Evolutionary conservation across 1,140 invertebrate genomes (phyloP), one percentile per base, ranked within the genome.

Genomic region (Drosophila guanche): DNA sequence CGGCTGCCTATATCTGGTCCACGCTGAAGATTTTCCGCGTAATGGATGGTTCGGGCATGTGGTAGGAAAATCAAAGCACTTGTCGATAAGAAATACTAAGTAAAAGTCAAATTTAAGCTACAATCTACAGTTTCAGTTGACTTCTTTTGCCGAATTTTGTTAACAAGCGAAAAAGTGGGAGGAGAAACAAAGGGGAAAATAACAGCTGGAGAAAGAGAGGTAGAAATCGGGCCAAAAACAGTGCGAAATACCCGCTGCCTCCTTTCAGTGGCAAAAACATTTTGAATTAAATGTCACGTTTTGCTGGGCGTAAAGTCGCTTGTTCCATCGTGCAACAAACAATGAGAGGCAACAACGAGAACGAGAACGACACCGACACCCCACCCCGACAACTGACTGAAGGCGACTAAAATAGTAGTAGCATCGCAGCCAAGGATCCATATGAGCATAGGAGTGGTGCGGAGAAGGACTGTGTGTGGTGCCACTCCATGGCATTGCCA

Each of bases 11-110:
- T 91, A 94, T 96, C 37, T 95, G 95, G 50, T 93, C 96, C 1
- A 95, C 98, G 41, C 94, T 95, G 70, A 98, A 97, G 88, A 97
- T 98, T 65, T 97, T 97, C 91, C 93, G 93, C 60, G 96, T 95
- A 3, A 95, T 96, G 83, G 94, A 95, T 76, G 95, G 95, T 74
- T 94, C 95, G 56, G 96, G 96, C 0, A 79, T 91, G 3, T 37
- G 33, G 33, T 37, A 12, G 3, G 8, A 33, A 33, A 8, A 8
- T 33, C 29, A 3, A 29, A 60, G 46, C 22, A 33, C 14, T 58
- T 66, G 3, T 10, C 8, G 29, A 33, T 33, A 4, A 10, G 3
- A 4, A 33, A 10, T 7, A 27, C 25, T 5, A 27, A 27, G 1
- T 1, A 27, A 6, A 27, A 27, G 6, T 27, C 6, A 5, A 5